phyloP scores from a whole-genome alignment of 2,113 vertebrate genomes.

The Petaurus breviceps region DNA sequence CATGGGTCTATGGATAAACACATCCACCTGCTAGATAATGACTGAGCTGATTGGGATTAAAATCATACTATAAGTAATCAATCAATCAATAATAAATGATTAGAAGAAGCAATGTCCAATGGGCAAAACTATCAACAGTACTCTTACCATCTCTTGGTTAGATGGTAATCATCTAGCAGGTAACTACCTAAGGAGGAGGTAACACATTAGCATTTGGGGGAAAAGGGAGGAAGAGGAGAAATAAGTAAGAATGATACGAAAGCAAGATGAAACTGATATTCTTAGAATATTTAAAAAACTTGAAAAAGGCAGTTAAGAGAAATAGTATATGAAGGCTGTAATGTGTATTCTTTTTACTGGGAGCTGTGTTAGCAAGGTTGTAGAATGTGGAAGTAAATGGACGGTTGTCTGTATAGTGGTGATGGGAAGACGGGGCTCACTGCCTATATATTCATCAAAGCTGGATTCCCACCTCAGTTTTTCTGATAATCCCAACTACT shows the following conservation, averaged over 20 bases:
- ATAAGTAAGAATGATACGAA: neutral
- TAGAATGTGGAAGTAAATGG: neutral
- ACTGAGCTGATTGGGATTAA: neutral
- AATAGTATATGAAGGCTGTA: neutral
- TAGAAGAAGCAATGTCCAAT: neutral
- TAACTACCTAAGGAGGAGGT: neutral
- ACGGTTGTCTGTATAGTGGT: neutral
- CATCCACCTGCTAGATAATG: neutral
- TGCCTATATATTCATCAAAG: neutral
- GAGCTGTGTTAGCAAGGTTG: neutral
- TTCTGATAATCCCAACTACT: neutral
- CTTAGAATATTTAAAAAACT: neutral
- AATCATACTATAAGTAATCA: neutral
- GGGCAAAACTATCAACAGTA: too few species aligned
- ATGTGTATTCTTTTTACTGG: neutral
- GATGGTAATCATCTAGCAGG: neutral
- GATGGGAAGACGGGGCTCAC: neutral
- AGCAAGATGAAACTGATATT: neutral
- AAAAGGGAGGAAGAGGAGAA: neutral
- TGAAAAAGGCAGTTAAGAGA: neutral
- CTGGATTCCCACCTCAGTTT: neutral
- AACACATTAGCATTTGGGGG: neutral
- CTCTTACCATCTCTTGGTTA: neutral
- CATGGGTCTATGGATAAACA: neutral
- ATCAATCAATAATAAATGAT: neutral